These are phyloP conservation scores for Paraplagusia blochii DNA, from an alignment of 2,113 vertebrate genomes.

Conservation along the genomic window DNA sequence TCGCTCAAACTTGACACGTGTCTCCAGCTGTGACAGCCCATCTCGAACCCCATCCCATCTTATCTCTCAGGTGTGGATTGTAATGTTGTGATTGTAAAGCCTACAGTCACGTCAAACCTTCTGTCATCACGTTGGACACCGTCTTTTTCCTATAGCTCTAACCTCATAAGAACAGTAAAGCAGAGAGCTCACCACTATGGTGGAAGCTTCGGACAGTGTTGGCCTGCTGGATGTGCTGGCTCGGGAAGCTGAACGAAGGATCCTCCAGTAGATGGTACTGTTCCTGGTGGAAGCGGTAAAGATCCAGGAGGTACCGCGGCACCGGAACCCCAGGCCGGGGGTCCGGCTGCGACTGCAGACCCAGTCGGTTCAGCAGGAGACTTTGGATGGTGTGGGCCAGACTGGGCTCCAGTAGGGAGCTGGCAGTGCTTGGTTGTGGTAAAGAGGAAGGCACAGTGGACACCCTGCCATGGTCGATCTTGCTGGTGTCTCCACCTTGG, in stretches of 20 bases:
- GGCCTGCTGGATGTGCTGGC: constrained; percentile 72
- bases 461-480: constrained; percentile 57
- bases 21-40: not conserved
- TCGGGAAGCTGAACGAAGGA: constrained; percentile 73
- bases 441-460: constrained; percentile 31
- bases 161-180: too few relatives aligned
- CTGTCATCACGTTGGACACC: constrained; percentile 21
- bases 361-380: constrained; percentile 66
- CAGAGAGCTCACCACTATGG: constrained; percentile 69
- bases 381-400: constrained; percentile 71
- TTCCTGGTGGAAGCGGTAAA: constrained; percentile 78
- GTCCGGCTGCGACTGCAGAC: constrained; percentile 71
- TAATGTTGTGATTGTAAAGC: constrained; percentile 5
- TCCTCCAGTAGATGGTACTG: constrained; percentile 76
- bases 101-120: constrained; percentile 13
- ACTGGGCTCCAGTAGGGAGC: constrained; percentile 48
- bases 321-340: constrained; percentile 68
- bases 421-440: constrained; percentile 3
- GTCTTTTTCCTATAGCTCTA: too few relatives aligned
- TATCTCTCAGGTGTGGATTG: constrained; percentile 8
- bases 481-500: constrained; percentile 64
- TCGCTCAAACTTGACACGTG: too few relatives aligned
- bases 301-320: constrained; percentile 78
- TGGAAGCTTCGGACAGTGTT: constrained; percentile 81
- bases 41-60: not conserved